Conservation (phyloP, 2,113 vertebrate species). For the Dipodomys stephensi region DNA sequence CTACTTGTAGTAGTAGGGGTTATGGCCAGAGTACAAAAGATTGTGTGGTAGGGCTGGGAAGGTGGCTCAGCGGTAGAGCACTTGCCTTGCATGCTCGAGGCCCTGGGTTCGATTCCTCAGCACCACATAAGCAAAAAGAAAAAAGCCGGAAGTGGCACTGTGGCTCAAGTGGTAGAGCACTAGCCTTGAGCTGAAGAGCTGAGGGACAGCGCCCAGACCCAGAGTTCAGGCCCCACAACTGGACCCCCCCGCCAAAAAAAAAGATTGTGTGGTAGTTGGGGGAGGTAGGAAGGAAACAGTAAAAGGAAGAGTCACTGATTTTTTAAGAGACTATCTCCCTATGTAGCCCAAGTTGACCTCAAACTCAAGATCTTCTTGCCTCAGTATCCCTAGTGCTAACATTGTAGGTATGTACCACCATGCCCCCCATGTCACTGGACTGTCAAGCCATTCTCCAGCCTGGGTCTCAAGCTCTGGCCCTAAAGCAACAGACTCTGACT, state of each 20-base stretch:
- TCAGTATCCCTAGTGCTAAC: background rate
- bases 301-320: slow-evolving; percentile 31
- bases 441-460: slow-evolving; percentile 19
- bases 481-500: background rate
- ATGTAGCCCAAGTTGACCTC: background rate
- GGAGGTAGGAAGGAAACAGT: background rate
- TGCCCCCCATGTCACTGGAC: background rate
- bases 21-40: background rate
- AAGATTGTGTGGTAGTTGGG: background rate
- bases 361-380: background rate
- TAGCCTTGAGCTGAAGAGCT: too few relatives aligned
- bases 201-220: too few relatives aligned
- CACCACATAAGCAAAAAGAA: too few relatives aligned
- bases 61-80: too few relatives aligned
- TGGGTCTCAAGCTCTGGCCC: background rate
- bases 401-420: background rate
- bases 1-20: background rate
- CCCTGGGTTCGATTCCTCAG: too few relatives aligned
- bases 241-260: too few relatives aligned
- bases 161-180: too few relatives aligned
- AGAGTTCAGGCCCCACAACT: too few relatives aligned
- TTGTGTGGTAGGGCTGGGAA: background rate
- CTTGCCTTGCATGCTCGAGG: too few relatives aligned
- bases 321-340: too few relatives aligned
- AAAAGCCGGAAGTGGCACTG: too few relatives aligned